Evolutionary conservation across 2,888 invertebrate species (phyloP).

Genomic region (Amiota mariae): DNA sequence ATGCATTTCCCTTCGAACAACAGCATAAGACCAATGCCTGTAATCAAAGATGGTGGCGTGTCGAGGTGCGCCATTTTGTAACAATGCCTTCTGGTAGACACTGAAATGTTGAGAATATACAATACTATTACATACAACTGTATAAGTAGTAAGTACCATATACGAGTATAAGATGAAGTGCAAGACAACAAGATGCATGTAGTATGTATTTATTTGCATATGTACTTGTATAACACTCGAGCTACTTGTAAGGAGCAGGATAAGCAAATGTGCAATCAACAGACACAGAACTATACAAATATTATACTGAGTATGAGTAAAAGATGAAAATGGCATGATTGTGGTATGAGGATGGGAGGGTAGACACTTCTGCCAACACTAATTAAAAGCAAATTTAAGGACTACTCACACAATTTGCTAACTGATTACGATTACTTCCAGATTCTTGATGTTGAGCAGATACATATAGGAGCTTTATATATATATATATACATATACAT

Average conservation of each 20-base stretch:
- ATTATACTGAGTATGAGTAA: neutral
- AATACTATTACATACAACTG: too few relatives aligned
- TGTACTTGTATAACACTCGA: conserved; percentile 1
- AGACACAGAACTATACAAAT: neutral
- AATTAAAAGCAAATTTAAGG: conserved; percentile 61
- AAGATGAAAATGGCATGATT: neutral
- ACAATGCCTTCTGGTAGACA: conserved; percentile 26
- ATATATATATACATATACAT: too few relatives aligned
- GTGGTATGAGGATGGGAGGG: conserved; percentile 35
- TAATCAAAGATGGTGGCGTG: conserved; percentile 56
- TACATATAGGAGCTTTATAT: too few relatives aligned
- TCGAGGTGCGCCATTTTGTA: conserved; percentile 45
- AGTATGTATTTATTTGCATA: conserved; percentile 21
- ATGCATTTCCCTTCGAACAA: neutral
- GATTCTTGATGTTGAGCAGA: too few relatives aligned
- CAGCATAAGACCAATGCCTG: conserved; percentile 42
- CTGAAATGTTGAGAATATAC: neutral
- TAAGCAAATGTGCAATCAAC: conserved; percentile 23
- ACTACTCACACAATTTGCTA: conserved; percentile 47
- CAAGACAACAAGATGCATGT: conserved; percentile 14
- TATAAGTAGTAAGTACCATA: neutral
- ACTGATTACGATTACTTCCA: conserved; percentile 52
- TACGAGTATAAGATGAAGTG: conserved; percentile 5
- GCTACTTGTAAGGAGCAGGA: neutral
- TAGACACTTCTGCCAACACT: conserved; percentile 45